These are phyloP conservation scores for Drosophila truncata DNA, from an alignment of 1,140 invertebrate genomes.

Conservation along the genomic window DNA sequence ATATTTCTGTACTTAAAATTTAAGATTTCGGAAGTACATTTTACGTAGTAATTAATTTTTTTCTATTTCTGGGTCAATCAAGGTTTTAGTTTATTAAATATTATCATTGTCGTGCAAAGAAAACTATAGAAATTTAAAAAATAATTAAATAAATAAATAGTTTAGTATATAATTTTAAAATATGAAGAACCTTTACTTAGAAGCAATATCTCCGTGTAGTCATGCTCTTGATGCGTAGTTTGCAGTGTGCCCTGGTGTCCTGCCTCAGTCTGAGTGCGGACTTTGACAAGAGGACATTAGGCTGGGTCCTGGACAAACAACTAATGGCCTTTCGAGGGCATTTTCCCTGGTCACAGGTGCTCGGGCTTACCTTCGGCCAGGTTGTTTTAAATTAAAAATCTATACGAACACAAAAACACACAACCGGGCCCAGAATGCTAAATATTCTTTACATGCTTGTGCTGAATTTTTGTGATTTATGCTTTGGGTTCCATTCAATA, in stretches of 20 bases:
- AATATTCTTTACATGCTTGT: slow-evolving; percentile 36
- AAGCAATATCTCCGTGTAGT: not conserved
- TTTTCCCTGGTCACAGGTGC: slow-evolving; percentile 68
- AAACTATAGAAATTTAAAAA: too few species aligned
- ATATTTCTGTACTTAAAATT: too few species aligned
- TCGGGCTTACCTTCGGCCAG: slow-evolving; percentile 43
- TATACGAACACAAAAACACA: slow-evolving; percentile 50
- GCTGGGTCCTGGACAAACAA: slow-evolving; percentile 73
- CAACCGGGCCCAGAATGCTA: slow-evolving; percentile 33
- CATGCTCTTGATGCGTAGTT: slow-evolving; percentile 1
- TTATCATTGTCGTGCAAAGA: too few species aligned
- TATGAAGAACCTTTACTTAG: too few species aligned
- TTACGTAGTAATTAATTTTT: too few species aligned
- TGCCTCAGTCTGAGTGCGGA: slow-evolving; percentile 33
- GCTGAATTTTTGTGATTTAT: slow-evolving; percentile 46
- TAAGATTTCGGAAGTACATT: too few species aligned
- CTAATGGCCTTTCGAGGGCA: slow-evolving; percentile 80
- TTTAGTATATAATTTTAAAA: too few species aligned
- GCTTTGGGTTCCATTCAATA: slow-evolving; percentile 39
- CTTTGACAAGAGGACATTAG: slow-evolving; percentile 80
- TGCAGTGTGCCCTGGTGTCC: slow-evolving; percentile 20
- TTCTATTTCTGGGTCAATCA: too few species aligned
- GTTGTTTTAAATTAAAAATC: slow-evolving; percentile 83
- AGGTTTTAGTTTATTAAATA: too few species aligned
- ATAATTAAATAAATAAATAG: too few species aligned